Evolutionary conservation across 2,888 invertebrate species (phyloP).

Genomic region (Cheiracanthium punctorium): DNA sequence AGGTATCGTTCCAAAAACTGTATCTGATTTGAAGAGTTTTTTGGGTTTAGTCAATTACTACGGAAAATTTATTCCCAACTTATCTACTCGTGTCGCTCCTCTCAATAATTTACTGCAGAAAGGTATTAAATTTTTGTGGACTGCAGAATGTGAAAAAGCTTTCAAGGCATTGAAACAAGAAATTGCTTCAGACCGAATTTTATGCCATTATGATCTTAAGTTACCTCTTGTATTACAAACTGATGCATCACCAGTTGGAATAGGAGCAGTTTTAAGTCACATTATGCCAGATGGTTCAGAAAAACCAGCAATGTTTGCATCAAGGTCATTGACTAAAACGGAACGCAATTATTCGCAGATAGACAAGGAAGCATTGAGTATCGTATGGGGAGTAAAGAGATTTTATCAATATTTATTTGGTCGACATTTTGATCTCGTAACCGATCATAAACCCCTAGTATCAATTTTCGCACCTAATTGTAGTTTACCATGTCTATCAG

Average conservation of each 20-base stretch:
- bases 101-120: conserved; percentile 42
- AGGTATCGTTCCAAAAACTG: conserved; percentile 45
- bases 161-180: conserved; percentile 38
- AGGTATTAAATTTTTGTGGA: conserved; percentile 38
- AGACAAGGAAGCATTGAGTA: conserved; percentile 75
- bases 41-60: conserved; percentile 45
- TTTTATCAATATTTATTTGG: conserved; percentile 74
- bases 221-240: conserved; percentile 73
- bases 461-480: conserved; percentile 53
- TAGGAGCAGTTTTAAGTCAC: conserved; percentile 75
- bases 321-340: conserved; percentile 73
- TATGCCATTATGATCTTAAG: conserved; percentile 72
- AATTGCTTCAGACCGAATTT: conserved; percentile 56
- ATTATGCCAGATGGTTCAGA: conserved; percentile 74
- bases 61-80: conserved; percentile 48
- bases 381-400: conserved; percentile 74
- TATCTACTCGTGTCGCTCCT: conserved; percentile 43
- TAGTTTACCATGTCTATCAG: conserved; percentile 54
- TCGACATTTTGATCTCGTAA: conserved; percentile 49
- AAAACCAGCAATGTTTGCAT: conserved; percentile 76
- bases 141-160: conserved; percentile 45
- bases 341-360: conserved; percentile 75
- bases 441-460: conserved; percentile 50
- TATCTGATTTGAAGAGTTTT: conserved; percentile 49
- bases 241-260: conserved; percentile 74